A percentile compares a stretch with the other conserved stretches of the same genome.
Conservation (phyloP, 1,140 invertebrate species). For the Melanaphis sacchari region DNA sequence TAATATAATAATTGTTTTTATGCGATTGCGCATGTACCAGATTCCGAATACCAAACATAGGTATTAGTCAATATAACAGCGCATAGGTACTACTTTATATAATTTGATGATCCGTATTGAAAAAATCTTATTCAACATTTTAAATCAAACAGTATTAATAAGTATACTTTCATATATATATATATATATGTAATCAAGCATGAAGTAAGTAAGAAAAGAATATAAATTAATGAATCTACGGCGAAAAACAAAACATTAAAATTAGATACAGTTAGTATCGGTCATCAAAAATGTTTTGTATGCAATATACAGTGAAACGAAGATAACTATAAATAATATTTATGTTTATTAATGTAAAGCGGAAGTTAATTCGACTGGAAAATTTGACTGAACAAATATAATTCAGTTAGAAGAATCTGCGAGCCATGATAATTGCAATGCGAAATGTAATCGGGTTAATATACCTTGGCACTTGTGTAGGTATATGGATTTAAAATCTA, state of each 20-base stretch:
- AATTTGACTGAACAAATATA: background rate
- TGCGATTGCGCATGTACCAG: background rate
- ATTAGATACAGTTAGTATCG: background rate
- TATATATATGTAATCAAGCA: background rate
- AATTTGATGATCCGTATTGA: background rate
- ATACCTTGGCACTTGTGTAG: background rate
- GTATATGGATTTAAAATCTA: background rate
- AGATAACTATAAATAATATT: background rate
- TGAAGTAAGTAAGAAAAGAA: background rate
- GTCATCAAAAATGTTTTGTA: background rate
- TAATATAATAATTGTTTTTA: too few species aligned
- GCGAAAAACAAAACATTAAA: background rate
- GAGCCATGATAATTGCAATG: background rate
- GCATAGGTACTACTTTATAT: background rate
- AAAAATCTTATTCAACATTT: background rate
- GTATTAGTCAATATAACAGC: background rate
- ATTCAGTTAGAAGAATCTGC: background rate
- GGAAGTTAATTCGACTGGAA: background rate
- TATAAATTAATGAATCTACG: background rate
- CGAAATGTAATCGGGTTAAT: background rate
- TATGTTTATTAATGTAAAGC: background rate
- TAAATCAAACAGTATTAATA: background rate
- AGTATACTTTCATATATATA: background rate
- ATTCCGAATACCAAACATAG: background rate
- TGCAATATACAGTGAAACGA: background rate